phyloP scores from a whole-genome alignment of 2,888 invertebrate genomes.

The Autographa pulchrina region DNA sequence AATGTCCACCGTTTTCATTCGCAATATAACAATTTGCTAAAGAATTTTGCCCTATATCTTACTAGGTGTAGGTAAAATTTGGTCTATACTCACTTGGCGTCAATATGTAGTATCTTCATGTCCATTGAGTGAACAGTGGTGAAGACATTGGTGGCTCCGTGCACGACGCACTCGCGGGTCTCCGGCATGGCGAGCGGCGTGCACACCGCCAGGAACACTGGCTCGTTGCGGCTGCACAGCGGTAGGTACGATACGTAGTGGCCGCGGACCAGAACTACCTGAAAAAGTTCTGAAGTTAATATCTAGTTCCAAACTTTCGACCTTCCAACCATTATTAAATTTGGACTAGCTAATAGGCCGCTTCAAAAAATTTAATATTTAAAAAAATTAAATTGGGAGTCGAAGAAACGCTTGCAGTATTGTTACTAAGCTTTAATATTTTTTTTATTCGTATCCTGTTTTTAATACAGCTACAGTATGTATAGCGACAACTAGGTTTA shows the following conservation, averaged over 20 bases:
- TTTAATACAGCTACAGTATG: not conserved
- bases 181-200: constrained; percentile 99
- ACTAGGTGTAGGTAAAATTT: not conserved
- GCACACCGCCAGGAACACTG: constrained; percentile 98
- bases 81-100: constrained; percentile 94
- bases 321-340: not conserved
- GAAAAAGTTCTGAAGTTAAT: constrained; percentile 57
- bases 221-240: constrained; percentile 97
- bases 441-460: not conserved
- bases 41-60: not conserved
- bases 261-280: constrained; percentile 99
- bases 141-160: constrained; percentile 99
- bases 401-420: too few species aligned
- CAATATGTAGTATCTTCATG: constrained; percentile 98
- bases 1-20: too few species aligned
- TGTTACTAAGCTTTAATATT: not conserved
- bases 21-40: too few species aligned
- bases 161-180: constrained; percentile 97
- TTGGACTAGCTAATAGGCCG: not conserved
- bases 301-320: not conserved
- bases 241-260: constrained; percentile 98
- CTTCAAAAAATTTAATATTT: too few species aligned
- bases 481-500: not conserved
- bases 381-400: too few species aligned
- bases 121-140: constrained; percentile 99